Conservation (phyloP, 2,113 vertebrate genomes). For the Azemiops feae region DNA sequence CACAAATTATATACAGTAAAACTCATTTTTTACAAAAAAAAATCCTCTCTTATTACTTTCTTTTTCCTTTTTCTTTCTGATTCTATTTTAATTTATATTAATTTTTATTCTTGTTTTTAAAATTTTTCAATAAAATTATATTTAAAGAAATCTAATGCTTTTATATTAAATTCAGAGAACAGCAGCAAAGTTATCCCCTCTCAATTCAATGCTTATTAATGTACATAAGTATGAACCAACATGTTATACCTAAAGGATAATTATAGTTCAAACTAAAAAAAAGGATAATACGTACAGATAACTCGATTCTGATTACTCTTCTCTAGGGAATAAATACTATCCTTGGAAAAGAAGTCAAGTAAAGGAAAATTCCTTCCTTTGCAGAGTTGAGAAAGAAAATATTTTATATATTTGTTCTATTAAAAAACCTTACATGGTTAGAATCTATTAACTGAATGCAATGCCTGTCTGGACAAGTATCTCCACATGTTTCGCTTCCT, state of each 20-base stretch:
- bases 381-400: background rate
- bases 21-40: no score
- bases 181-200: background rate
- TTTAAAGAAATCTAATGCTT: background rate
- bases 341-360: background rate
- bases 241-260: slow-evolving; percentile 1
- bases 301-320: background rate
- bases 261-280: background rate
- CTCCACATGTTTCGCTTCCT: background rate
- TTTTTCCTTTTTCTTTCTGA: no score
- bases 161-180: slow-evolving; percentile 10
- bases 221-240: background rate
- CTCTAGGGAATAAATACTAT: background rate
- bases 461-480: background rate
- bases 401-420: background rate
- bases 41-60: no score
- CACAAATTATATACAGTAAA: no score
- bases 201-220: slow-evolving; percentile 18
- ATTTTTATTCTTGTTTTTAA: background rate
- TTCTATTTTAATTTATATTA: no score
- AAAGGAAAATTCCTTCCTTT: background rate
- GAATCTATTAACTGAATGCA: background rate
- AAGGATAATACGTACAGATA: background rate
- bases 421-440: background rate
- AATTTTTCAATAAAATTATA: background rate